Percentiles rank a stretch among this genome's conserved stretches.
Conservation (phyloP, 2,797 vertebrate species). For the Poeciliopsis turneri region DNA sequence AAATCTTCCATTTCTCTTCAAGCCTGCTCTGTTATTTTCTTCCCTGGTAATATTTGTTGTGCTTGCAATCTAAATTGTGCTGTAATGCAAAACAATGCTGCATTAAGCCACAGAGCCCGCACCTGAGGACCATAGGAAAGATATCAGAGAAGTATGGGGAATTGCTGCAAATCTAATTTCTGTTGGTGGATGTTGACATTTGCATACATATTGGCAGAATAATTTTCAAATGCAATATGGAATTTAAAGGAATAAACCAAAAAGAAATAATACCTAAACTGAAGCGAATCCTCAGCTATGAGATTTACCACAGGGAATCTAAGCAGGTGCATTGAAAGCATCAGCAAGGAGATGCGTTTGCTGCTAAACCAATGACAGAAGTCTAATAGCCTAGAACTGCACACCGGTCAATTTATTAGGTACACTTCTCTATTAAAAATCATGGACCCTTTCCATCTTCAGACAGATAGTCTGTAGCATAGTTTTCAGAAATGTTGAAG, state of each 20-base stretch:
- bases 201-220: slow-evolving; percentile 79
- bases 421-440: neutral
- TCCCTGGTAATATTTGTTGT: slow-evolving; percentile 40
- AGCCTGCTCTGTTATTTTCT: slow-evolving; percentile 35
- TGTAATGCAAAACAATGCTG: slow-evolving; percentile 54
- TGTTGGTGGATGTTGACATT: slow-evolving; percentile 68
- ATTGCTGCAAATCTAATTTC: slow-evolving; percentile 69
- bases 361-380: slow-evolving; percentile 9
- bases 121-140: slow-evolving; percentile 51
- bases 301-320: slow-evolving; percentile 38
- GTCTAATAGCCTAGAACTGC: neutral
- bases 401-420: neutral
- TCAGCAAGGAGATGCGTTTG: neutral
- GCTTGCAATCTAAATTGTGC: slow-evolving; percentile 49
- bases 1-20: slow-evolving; percentile 30
- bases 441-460: neutral
- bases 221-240: slow-evolving; percentile 66
- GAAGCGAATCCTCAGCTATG: slow-evolving; percentile 55
- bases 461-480: neutral
- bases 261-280: slow-evolving; percentile 59
- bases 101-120: slow-evolving; percentile 60
- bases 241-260: slow-evolving; percentile 63
- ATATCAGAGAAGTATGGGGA: slow-evolving; percentile 50
- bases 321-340: slow-evolving; percentile 39
- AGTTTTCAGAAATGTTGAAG: neutral